Evolutionary conservation across 2,113 vertebrate species (phyloP), one percentile per base, ranked within the genome.

Genomic region (Aspidoscelis tigris): DNA sequence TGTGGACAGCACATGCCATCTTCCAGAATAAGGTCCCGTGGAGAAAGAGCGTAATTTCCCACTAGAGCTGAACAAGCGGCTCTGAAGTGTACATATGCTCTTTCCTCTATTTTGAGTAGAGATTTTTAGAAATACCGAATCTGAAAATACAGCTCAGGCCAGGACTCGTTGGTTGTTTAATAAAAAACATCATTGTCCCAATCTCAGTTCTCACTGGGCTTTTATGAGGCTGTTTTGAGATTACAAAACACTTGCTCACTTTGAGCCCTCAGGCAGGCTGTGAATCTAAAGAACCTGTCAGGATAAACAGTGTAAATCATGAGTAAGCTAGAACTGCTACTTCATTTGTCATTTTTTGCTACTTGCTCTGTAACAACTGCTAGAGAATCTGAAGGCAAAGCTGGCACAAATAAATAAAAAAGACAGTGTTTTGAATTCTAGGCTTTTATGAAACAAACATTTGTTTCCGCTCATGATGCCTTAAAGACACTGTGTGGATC

Each of bases 21-120:
- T 9, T 9, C 47, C 47, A 50, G 5, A 50, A 50, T 50, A 50
- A 50, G 47, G 8, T 9, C 47, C 8, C 5, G 47, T 50, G 47
- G 5, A 50, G 47, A 50, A 50, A 50, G 8, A 9, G 47, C 47
- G 5, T 50, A 9, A 6, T 5, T 50, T 50, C 47, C 7, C 43
- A 76, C 66, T 1, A 1, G 0, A 0, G 2, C n/a, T 24, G 77
- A 33, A 14, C 0, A 0, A 80, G 20, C 83, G 44, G 11, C 21
- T 72, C 55, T 79, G 2, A 85, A 69, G 11, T 0, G 0, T 26
- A 14, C 0, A 0, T 26, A 33, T 4, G 21, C 55, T 43, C 61
- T 24, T 50, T 76, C 66, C 50, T 68, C n/a, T 4, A 61, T 61
- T 61, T 61, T 61, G 14, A 61, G 58, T 61, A 61, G 58, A 78